Percentiles rank a stretch among this genome's conserved stretches.
Evolutionary conservation across 2,797 vertebrate species (phyloP).

Genomic region (Acanthiza pusilla): DNA sequence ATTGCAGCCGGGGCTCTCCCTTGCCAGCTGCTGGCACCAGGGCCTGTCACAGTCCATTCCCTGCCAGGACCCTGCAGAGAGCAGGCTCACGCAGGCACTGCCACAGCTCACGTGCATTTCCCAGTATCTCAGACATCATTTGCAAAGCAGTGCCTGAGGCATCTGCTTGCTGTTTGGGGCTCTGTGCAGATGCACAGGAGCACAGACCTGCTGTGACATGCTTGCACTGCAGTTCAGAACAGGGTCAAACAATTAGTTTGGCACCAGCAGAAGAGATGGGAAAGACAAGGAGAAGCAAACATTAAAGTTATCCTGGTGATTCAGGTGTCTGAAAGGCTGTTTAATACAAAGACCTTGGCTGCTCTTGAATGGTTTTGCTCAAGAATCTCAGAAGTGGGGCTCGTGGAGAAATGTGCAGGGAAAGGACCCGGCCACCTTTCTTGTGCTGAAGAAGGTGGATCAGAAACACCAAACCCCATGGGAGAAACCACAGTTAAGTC

Average conservation of each 20-base stretch:
- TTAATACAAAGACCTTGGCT: not conserved
- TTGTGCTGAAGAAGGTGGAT: not conserved
- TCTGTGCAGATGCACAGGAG: not conserved
- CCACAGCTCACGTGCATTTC: rapidly evolving
- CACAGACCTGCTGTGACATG: not conserved
- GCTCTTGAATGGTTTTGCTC: not conserved
- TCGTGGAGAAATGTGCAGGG: not conserved
- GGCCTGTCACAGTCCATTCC: not conserved
- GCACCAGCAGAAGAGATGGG: not conserved
- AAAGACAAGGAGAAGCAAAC: not conserved
- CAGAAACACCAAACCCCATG: not conserved
- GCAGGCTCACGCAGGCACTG: not conserved
- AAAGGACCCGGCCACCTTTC: not conserved
- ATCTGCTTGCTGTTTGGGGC: not conserved
- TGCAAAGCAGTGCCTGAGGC: not conserved
- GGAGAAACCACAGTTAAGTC: not conserved
- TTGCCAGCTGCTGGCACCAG: not conserved
- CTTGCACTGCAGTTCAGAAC: not conserved
- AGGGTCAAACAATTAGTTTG: not conserved
- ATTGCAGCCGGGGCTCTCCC: rapidly evolving
- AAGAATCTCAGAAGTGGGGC: not conserved
- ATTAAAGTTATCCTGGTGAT: not conserved
- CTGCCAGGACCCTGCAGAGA: not conserved
- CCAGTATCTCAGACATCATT: rapidly evolving
- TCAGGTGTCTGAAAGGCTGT: not conserved